These are phyloP conservation scores for Periophthalmodon schlosseri DNA, from an alignment of 2,113 vertebrate species.

Conservation along the genomic window DNA sequence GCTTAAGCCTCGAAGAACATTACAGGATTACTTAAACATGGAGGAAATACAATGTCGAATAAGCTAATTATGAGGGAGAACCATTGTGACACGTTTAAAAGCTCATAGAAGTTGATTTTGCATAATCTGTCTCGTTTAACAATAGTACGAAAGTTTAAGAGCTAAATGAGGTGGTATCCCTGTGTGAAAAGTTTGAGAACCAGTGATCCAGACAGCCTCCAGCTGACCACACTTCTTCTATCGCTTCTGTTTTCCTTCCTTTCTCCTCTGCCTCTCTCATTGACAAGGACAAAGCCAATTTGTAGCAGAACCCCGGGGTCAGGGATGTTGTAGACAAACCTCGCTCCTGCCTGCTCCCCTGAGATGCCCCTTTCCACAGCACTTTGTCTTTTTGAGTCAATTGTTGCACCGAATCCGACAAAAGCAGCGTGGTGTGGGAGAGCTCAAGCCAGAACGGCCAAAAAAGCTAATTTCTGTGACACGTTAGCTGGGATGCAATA, in stretches of 20 bases:
- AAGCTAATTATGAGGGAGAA: too few relatives aligned
- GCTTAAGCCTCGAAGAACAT: too few relatives aligned
- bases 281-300: slow-evolving; percentile 81
- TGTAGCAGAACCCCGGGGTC: slow-evolving; percentile 73
- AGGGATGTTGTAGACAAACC: slow-evolving; percentile 69
- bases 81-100: too few relatives aligned
- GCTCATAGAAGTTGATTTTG: too few relatives aligned
- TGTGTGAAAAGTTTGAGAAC: slow-evolving; percentile 7
- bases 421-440: slow-evolving; percentile 19
- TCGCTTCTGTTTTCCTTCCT: slow-evolving; percentile 38
- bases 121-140: neutral
- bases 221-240: slow-evolving; percentile 33
- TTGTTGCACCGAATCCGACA: slow-evolving; percentile 63
- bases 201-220: slow-evolving; percentile 38
- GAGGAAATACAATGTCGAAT: too few relatives aligned
- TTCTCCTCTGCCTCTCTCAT: slow-evolving; percentile 46
- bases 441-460: slow-evolving; percentile 43
- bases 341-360: slow-evolving; percentile 64
- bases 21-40: too few relatives aligned
- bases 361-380: slow-evolving; percentile 68
- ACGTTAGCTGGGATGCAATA: slow-evolving; percentile 66
- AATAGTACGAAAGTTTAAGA: neutral
- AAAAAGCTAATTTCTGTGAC: slow-evolving; percentile 73
- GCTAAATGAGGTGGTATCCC: neutral
- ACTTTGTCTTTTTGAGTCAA: slow-evolving; percentile 77